Evolutionary conservation across 1,140 invertebrate species (phyloP), one percentile per base, ranked within the genome.

Genomic region (Bombus soroeensis): DNA sequence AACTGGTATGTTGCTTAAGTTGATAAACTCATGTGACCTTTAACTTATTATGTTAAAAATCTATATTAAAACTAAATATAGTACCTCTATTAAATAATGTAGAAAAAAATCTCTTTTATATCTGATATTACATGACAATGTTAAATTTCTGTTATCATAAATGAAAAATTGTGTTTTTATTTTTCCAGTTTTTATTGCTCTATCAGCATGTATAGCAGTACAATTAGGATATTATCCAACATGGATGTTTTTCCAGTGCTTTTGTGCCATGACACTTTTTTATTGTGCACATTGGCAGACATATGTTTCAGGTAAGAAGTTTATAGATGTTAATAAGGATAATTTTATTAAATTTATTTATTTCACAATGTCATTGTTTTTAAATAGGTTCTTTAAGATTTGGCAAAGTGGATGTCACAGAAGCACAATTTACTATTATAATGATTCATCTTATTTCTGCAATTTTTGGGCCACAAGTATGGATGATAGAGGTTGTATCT

Each of bases 271-370:
- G 95, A 97, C 98, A 25, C 95, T 99, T 73, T 99, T 99, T 95
- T 99, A 99, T 95, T 98, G 98, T 95, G 99, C 99, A 4, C 99
- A 99, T 95, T 99, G 99, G 99, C 99, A 99, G 94, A 99, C 99
- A 0, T 99, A 99, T 95, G 99, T 99, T 39, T 99, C 98, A 91
- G 98, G 98, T 95, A 97, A 94, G 87, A 87, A 47, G 25, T 76
- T n/a, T 37, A 3, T 59, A 70, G 8, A 18, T 64, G 53, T 66
- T 57, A 41, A 37, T 73, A 64, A 47, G 25, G 32, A 74, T 75
- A 25, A 32, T 28, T 73, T 25, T 18, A 22, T 70, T 32, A 84
- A 80, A 72, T 34, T 53, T 71, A 9, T 75, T 86, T 78, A 73
- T 78, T 66, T 80, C 43, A 15, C 18, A 72, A 1, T 41, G 12